phyloP scores from a whole-genome alignment of 2,888 invertebrate species.

The Caenorhabditis macrosperma region DNA sequence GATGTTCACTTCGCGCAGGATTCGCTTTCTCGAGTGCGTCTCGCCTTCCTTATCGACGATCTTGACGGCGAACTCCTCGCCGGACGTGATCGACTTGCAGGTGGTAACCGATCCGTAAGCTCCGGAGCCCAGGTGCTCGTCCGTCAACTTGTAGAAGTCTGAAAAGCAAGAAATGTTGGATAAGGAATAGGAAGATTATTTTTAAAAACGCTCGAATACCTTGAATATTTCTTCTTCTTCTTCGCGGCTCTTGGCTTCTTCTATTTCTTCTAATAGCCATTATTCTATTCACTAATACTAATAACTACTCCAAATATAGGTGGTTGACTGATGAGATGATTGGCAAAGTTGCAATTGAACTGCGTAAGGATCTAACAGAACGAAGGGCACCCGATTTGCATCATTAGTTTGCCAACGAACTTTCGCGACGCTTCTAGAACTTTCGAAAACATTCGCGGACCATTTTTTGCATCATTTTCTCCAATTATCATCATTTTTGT shows the following conservation, averaged over 20 bases:
- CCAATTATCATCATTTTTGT: constrained; percentile 4
- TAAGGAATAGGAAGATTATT: neutral
- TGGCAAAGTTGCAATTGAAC: constrained; percentile 6
- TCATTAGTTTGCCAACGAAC: constrained; percentile 18
- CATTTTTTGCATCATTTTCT: constrained; percentile 16
- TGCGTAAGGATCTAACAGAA: constrained; percentile 13
- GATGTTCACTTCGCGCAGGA: constrained; percentile 98
- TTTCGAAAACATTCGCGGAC: constrained; percentile 15
- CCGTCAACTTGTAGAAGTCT: constrained; percentile 95
- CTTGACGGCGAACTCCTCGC: constrained; percentile 96
- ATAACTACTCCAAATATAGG: neutral
- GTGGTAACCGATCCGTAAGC: constrained; percentile 85
- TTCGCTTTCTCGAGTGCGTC: constrained; percentile 93
- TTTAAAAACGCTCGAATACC: neutral
- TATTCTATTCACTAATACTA: constrained; percentile 12
- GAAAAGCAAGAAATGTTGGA: constrained; percentile 73
- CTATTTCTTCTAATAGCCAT: constrained; percentile 21
- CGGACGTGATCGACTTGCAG: constrained; percentile 84
- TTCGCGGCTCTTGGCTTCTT: constrained; percentile 1
- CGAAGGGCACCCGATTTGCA: constrained; percentile 11
- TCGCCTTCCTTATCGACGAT: constrained; percentile 82
- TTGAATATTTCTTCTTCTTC: constrained; percentile 24
- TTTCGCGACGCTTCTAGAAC: constrained; percentile 8
- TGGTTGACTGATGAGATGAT: neutral
- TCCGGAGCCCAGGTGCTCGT: constrained; percentile 95